Evolutionary conservation across 2,113 vertebrate species (phyloP), one percentile per base, ranked within the genome.

Genomic region (Scomber colias): DNA sequence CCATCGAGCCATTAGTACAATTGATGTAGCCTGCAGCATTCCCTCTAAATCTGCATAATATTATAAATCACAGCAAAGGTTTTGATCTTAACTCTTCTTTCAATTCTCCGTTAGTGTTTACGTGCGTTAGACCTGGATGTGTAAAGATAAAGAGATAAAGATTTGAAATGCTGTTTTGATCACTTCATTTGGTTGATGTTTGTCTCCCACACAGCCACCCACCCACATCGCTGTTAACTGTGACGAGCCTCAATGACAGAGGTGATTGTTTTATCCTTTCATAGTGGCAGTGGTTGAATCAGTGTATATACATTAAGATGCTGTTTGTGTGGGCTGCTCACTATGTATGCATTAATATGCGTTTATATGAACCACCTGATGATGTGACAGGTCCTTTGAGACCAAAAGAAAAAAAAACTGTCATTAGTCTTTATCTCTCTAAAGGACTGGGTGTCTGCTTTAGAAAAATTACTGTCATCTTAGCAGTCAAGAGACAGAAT

Each of bases 151-250:
- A 77, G 67, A 81, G 45, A 63, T 74, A 77, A 64, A 81, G 45
- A 63, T 74, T 85, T 68, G 21, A 82, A 84, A 85, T 4, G 64
- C 73, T 15, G 57, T 64, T 81, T 67, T 81, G 71, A 87, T 83
- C 19, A 15, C 79, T 84, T 84, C 40, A 40, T 82, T 81, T 53
- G 53, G 64, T 75, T 71, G 84, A 69, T 81, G 75, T 59, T 49
- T 30, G 49, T 57, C 53, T 76, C 78, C 78, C 70, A 75, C 71
- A 12, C 74, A 48, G 30, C 24, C 75, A 1, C 82, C 68, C 57
- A 55, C 84, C 68, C 57, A 55, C 84, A 4, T 9, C 4, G 13
- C 21, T 8, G n/a, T 35, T 64, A 57, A 27, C 40, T 27, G 27
- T 56, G 70, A 75, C 48, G 57, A 75, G 14, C 19, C 45, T 49